These are phyloP conservation scores for Drosophila prostipennis DNA, from an alignment of 2,888 invertebrate genomes.

Conservation along the genomic window DNA sequence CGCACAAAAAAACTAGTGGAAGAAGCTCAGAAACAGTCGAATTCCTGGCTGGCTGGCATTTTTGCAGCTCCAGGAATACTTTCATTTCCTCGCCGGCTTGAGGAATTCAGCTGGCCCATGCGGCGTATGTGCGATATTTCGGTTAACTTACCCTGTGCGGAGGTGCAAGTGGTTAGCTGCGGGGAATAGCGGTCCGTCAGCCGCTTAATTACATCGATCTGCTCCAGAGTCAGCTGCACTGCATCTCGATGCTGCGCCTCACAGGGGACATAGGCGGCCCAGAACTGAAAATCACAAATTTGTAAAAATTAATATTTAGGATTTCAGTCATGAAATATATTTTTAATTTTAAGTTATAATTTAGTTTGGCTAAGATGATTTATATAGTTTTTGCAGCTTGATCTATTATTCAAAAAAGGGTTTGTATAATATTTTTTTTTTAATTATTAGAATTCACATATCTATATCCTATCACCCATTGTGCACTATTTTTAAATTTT, in stretches of 20 bases:
- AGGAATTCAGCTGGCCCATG: constrained; percentile 22
- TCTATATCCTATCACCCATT: no score
- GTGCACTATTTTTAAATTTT: no score
- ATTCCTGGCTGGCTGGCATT: constrained; percentile 47
- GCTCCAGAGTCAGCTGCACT: constrained; percentile 89
- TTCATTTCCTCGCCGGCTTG: constrained; percentile 19
- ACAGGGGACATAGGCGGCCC: constrained; percentile 90
- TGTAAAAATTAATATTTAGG: background rate
- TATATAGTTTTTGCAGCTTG: no score
- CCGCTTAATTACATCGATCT: constrained; percentile 90
- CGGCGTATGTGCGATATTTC: constrained; percentile 50
- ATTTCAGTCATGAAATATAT: no score
- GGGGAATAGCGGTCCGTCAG: constrained; percentile 88
- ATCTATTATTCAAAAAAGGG: no score
- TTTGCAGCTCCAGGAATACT: constrained; percentile 25
- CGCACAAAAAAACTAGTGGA: constrained; percentile 40
- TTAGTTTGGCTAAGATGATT: no score
- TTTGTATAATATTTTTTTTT: no score
- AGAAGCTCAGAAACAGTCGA: constrained; percentile 8
- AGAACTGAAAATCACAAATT: constrained; percentile 86
- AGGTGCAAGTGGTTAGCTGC: constrained; percentile 87
- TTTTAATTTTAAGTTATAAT: no score
- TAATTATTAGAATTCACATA: no score
- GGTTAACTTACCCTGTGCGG: constrained; percentile 87
- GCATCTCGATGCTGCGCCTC: constrained; percentile 89